phyloP scores from a whole-genome alignment of 2,113 vertebrate genomes.

The Misgurnus mizolepis region DNA sequence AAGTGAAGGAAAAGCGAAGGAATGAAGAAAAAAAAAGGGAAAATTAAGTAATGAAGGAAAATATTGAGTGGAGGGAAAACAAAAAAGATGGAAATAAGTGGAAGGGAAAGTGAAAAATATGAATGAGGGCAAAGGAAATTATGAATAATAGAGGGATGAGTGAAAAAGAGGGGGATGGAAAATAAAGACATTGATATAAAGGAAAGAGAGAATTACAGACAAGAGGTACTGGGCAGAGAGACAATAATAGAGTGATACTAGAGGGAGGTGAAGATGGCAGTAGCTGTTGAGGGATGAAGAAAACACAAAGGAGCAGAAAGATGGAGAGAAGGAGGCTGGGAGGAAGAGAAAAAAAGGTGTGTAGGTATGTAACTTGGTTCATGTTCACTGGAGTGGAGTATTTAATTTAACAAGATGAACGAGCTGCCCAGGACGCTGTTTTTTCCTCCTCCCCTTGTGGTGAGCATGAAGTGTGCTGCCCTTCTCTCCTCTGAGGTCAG shows the following conservation, averaged over 20 bases:
- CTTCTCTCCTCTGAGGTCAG: slow-evolving; percentile 65
- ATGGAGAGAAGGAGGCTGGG: slow-evolving; percentile 48
- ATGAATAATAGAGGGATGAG: neutral
- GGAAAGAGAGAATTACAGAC: neutral
- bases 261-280: slow-evolving; percentile 47
- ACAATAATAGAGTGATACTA: slow-evolving; percentile 41
- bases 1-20: neutral
- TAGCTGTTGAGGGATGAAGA: slow-evolving; percentile 48
- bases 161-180: slow-evolving; percentile 10
- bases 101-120: neutral
- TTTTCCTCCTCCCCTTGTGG: slow-evolving; percentile 41
- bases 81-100: no score
- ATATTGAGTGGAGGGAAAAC: slow-evolving; percentile 41
- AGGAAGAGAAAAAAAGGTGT: slow-evolving; percentile 31
- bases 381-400: slow-evolving; percentile 73
- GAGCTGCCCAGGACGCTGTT: slow-evolving; percentile 69
- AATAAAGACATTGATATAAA: neutral
- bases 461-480: slow-evolving; percentile 57
- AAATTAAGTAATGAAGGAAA: slow-evolving; percentile 21
- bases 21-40: slow-evolving; percentile 30
- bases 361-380: slow-evolving; percentile 62
- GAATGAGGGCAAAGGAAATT: slow-evolving; percentile 2
- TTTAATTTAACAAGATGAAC: slow-evolving; percentile 80
- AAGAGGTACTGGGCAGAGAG: slow-evolving; percentile 6
- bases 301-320: slow-evolving; percentile 53